These are phyloP conservation scores for Nymphalis io DNA, from an alignment of 1,140 invertebrate species.

Conservation along the genomic window DNA sequence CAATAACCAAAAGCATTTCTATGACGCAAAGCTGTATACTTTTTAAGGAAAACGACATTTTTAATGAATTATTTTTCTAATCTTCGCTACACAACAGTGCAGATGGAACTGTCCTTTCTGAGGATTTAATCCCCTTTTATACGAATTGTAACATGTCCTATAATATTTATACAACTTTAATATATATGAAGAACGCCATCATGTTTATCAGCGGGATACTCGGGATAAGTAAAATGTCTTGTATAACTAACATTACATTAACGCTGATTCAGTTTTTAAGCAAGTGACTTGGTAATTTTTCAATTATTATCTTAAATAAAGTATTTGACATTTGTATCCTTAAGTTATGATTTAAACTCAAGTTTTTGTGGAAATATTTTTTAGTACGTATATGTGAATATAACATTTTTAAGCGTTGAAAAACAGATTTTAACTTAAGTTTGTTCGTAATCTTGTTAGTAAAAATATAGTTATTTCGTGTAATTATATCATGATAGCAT, in stretches of 20 bases:
- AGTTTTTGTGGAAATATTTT: too few relatives aligned
- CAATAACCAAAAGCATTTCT: conserved; percentile 18
- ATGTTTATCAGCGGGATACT: conserved; percentile 26
- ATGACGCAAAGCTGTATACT: conserved; percentile 9
- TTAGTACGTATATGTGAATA: too few relatives aligned
- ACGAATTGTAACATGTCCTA: conserved; percentile 17
- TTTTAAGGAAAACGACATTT: conserved; percentile 22
- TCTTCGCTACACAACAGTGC: conserved; percentile 14
- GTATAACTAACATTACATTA: conserved; percentile 15
- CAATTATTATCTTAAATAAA: too few relatives aligned
- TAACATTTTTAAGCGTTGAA: too few relatives aligned
- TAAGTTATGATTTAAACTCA: too few relatives aligned
- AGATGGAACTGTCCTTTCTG: conserved; percentile 13
- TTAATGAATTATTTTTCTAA: conserved; percentile 11
- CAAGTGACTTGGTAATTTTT: too few relatives aligned
- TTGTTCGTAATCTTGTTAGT: too few relatives aligned
- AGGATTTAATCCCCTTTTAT: conserved; percentile 30
- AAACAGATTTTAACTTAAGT: too few relatives aligned
- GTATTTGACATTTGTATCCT: too few relatives aligned
- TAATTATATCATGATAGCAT: too few relatives aligned
- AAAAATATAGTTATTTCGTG: too few relatives aligned
- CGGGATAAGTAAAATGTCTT: conserved; percentile 29
- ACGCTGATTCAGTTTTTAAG: neutral
- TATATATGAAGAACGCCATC: conserved; percentile 19
- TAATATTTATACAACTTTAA: conserved; percentile 15